A percentile compares a stretch with the other conserved stretches of the same genome.
These are phyloP conservation scores for Synergus umbraculus DNA, from an alignment of 2,888 invertebrate species.

Conservation along the genomic window DNA sequence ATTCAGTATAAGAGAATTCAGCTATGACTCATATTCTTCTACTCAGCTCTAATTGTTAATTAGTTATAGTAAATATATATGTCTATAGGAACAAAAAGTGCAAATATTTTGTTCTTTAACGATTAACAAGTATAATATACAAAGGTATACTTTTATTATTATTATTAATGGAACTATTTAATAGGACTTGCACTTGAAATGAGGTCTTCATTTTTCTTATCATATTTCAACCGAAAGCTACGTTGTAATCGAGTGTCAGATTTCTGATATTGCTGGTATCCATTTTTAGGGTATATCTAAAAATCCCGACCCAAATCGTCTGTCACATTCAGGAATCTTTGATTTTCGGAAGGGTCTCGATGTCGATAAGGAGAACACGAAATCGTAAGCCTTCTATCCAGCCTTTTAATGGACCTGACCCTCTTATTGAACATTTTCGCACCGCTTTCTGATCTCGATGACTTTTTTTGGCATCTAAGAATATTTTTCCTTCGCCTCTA, in stretches of 20 bases:
- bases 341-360: constrained; percentile 12
- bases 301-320: neutral
- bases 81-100: no score
- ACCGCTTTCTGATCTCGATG: neutral
- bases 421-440: neutral
- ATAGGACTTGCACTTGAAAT: neutral
- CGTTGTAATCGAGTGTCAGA: neutral
- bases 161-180: neutral
- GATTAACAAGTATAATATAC: no score
- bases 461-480: neutral
- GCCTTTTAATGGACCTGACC: constrained; percentile 3
- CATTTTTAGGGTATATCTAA: neutral
- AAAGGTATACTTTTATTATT: no score
- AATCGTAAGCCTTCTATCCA: constrained; percentile 12
- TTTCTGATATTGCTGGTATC: neutral
- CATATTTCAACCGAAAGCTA: neutral
- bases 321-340: neutral
- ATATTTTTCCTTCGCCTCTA: no score
- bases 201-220: neutral
- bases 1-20: neutral
- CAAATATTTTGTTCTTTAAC: no score
- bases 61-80: neutral
- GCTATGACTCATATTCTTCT: neutral
- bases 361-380: neutral
- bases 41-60: neutral